These are phyloP conservation scores for Brachystomella parvula DNA, from an alignment of 1,140 invertebrate species.

Conservation along the genomic window DNA sequence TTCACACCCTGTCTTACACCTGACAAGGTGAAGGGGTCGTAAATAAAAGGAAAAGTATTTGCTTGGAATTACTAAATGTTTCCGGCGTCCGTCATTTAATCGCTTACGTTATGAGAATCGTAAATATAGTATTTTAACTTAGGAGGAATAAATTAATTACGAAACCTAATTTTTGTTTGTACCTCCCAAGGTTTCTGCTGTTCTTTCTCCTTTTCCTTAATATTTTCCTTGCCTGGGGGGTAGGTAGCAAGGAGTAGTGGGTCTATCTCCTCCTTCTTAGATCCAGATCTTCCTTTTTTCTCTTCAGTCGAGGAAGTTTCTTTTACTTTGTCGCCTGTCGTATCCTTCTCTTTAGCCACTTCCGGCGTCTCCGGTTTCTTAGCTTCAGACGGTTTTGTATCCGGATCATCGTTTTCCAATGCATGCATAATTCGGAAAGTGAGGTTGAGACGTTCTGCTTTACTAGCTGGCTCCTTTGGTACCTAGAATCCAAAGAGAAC, in stretches of 20 bases:
- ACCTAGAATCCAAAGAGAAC: slow-evolving; percentile 15
- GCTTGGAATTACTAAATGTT: too few relatives aligned
- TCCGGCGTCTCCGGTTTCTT: not conserved
- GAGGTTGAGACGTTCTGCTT: slow-evolving; percentile 25
- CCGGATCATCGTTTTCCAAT: slow-evolving; percentile 18
- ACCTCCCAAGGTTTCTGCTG: not conserved
- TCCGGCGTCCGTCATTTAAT: too few relatives aligned
- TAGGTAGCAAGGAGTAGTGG: not conserved
- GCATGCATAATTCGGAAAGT: slow-evolving; percentile 31
- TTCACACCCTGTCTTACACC: too few relatives aligned
- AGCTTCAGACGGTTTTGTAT: not conserved
- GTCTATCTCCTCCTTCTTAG: too few relatives aligned
- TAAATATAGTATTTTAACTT: too few relatives aligned
- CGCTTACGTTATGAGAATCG: too few relatives aligned
- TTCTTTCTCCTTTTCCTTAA: not conserved
- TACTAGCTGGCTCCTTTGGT: slow-evolving; percentile 25
- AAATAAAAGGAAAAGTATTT: too few relatives aligned
- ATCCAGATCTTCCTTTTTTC: too few relatives aligned
- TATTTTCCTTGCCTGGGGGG: not conserved
- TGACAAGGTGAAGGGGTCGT: too few relatives aligned
- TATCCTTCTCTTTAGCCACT: too few relatives aligned
- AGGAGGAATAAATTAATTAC: not conserved
- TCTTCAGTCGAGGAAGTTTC: too few relatives aligned
- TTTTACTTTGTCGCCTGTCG: too few relatives aligned
- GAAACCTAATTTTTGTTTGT: not conserved